Evolutionary conservation across 37 sponge, comb jelly and placozoan genomes (phyloP), one percentile per base, ranked within the genome.

Genomic region (Haliclona indistincta): DNA sequence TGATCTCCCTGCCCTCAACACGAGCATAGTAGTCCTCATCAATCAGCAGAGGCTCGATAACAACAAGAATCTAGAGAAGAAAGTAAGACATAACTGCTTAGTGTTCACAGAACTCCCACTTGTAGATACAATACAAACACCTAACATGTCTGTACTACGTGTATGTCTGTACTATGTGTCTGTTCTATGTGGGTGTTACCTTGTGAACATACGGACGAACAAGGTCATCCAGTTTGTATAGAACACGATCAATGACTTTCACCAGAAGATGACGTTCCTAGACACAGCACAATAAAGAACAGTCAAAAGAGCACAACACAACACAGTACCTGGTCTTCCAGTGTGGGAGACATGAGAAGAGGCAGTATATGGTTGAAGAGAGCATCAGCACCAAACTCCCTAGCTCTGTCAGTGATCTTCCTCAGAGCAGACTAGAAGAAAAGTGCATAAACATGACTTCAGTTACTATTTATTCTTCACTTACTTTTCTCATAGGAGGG

Each of bases 1-100:
- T 98, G 74, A 98, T 98, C 84, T 98, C 99, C 30, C 99, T 68
- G 2, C 99, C 99, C 73, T 98, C 99, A 30, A 98, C 99, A 11
- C 95, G 77, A 40, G 99, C 99, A 68, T 95, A 98, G 81, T 98
- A 95, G 60, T 98, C 99, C 71, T 98, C 99, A 67, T 98, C 99
- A 72, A 98, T 98, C 67, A 98, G 67, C 38, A 98, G 85, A 0
- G 99, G 99, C 71, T 98, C 95, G 5, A 95, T 98, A 67, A 98
- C 99, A 37, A 98, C 99, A 65, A 98, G 93, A 63, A 98, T 98
- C 89, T 91, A 64, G 1, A 25, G 0, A 6, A 33, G 3, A 51
- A 13, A 56, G 54, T 34, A 6, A 38, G 39, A 8, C 23, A 38
- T 49, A 15, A 34, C 7, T 52, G 38, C 40, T 8, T 41, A n/a